Base-by-base conservation (phyloP, 2,113 vertebrate genomes). In the Mesoclemmys tuberculata region DNA sequence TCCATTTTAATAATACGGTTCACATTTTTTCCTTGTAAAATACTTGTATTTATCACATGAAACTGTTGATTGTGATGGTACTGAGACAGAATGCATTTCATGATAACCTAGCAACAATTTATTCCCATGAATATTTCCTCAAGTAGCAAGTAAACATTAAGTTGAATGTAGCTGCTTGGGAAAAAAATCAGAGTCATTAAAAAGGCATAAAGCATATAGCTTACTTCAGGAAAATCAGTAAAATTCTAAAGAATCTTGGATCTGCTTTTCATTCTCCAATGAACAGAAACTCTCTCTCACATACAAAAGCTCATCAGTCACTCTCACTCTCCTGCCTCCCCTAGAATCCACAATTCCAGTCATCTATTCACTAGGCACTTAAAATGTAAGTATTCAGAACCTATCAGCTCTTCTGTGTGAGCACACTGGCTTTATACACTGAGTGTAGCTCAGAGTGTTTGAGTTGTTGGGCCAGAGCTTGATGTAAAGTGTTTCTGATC, bases 51-150 rank as follows among this genome's bases (percentile, higher is more conserved):
- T 92, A 94, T 85, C 82, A 94, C 49, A 96, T 46, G 82, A 95
- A 95, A 90, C 61, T 1, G 0, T 86, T 83, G 90, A 97, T 84
- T 92, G 54, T 26, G 51, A 93, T 90, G 87, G 77, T 89, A 89
- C 44, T 68, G 48, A 93, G 89, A 95, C 80, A 75, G 48, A 86
- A 95, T 90, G 82, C 21, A 90, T 95, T 95, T 96, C 75, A 24
- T 55, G 21, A 95, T 87, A 97, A 91, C 64, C 87, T 93, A 96
- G 92, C 87, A 97, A 95, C 51, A 94, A 89, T 89, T 96, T 96
- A 94, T 96, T 94, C 84, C 80, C 46, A 86, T 56, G 80, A 95
- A 95, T 84, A 90, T 85, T 83, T 95, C 87, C 85, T 88, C 88
- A 81, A 82, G 80, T 79, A 90, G 83, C 56, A 96, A 96, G 83